Percentiles rank a stretch among this genome's conserved stretches.
Evolutionary conservation across 2,888 invertebrate species (phyloP).

Genomic region (Acronicta psi): DNA sequence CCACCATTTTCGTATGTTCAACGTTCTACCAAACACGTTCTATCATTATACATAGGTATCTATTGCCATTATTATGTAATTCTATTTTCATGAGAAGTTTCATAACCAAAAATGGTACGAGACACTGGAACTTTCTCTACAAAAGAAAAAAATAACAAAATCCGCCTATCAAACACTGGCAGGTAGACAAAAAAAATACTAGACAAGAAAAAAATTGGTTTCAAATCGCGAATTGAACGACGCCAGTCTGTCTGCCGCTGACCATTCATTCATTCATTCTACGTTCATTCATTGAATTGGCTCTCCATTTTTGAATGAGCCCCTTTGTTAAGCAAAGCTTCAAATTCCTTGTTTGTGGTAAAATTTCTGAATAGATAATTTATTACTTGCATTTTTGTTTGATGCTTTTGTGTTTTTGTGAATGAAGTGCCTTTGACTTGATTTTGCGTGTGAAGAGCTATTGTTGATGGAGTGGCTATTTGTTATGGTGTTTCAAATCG

Average conservation of each 20-base stretch:
- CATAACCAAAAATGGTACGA: background rate
- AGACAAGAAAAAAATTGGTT: slow-evolving; percentile 52
- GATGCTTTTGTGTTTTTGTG: slow-evolving; percentile 35
- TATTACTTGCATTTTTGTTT: slow-evolving; percentile 39
- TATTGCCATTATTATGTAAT: too few relatives aligned
- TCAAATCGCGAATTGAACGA: slow-evolving; percentile 69
- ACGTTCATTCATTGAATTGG: slow-evolving; percentile 59
- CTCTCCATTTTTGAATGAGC: slow-evolving; percentile 53
- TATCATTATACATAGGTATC: too few relatives aligned
- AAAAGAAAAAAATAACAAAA: slow-evolving; percentile 18
- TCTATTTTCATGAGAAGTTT: background rate
- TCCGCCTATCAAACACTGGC: slow-evolving; percentile 27
- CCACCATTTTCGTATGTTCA: too few relatives aligned
- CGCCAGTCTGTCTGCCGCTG: slow-evolving; percentile 68
- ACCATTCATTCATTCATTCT: slow-evolving; percentile 62
- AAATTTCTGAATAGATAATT: slow-evolving; percentile 51
- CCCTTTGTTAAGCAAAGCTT: slow-evolving; percentile 52
- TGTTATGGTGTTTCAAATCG: slow-evolving; percentile 49
- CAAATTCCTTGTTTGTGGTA: slow-evolving; percentile 56
- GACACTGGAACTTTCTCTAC: slow-evolving; percentile 32
- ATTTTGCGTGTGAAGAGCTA: slow-evolving; percentile 56
- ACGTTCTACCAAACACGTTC: too few relatives aligned
- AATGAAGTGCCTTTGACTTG: slow-evolving; percentile 50
- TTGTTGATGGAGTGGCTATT: slow-evolving; percentile 40
- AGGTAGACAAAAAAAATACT: slow-evolving; percentile 42